A percentile compares a stretch with the other conserved stretches of the same genome.
Evolutionary conservation across 92 coral and sea anemone species (phyloP).

Genomic region (Bergia sp.): DNA sequence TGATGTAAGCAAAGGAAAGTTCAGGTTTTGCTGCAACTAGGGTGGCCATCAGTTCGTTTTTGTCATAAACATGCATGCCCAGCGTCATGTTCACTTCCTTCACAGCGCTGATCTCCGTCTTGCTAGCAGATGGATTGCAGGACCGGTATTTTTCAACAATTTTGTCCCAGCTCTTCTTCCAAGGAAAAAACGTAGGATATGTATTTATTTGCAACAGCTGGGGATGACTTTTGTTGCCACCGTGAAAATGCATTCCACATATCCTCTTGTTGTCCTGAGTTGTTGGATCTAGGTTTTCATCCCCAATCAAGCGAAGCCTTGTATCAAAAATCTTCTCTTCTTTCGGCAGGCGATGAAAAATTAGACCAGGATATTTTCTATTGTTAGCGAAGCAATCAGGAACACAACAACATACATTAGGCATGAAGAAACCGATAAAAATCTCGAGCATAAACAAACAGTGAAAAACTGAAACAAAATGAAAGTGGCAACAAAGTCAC

Average conservation of each 20-base stretch:
- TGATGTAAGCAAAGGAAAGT: slow-evolving; percentile 7
- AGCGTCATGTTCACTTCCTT: neutral
- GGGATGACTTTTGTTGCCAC: slow-evolving; percentile 19
- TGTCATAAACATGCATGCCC: neutral
- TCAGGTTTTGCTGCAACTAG: neutral
- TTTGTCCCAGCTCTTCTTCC: slow-evolving; percentile 11
- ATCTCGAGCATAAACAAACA: no score
- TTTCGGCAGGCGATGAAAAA: slow-evolving; percentile 21
- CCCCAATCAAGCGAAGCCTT: slow-evolving; percentile 4
- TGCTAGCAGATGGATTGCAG: neutral
- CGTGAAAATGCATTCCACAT: slow-evolving; percentile 14
- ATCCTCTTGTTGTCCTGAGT: neutral
- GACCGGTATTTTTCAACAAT: neutral
- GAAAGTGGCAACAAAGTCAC: neutral
- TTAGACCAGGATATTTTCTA: slow-evolving; percentile 9
- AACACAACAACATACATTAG: slow-evolving; percentile 11
- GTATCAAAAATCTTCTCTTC: neutral
- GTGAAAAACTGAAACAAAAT: no score
- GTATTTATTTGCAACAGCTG: neutral
- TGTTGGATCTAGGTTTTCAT: neutral
- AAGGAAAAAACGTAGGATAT: neutral
- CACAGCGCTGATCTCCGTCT: neutral
- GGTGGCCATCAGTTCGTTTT: neutral
- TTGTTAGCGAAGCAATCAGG: slow-evolving; percentile 19
- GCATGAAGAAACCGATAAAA: neutral